phyloP scores from a whole-genome alignment of 2,797 vertebrate genomes.

The Danio kyathit region DNA sequence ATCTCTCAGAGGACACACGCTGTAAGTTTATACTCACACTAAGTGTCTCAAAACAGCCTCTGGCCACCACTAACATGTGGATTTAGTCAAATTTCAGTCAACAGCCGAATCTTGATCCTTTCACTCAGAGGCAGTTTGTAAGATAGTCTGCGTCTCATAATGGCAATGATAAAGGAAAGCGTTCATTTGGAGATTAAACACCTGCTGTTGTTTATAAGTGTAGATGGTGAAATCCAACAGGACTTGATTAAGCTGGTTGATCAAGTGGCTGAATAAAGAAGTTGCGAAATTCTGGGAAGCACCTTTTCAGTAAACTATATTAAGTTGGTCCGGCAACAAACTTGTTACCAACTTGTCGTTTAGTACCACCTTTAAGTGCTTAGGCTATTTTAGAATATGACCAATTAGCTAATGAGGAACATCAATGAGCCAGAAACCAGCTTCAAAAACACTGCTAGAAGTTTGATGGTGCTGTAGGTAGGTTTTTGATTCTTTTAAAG shows the following conservation, averaged over 20 bases:
- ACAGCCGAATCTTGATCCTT: conserved; percentile 43
- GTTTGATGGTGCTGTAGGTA: neutral
- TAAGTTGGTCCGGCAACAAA: neutral
- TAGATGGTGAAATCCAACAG: conserved; percentile 4
- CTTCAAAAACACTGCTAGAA: neutral
- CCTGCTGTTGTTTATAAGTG: conserved; percentile 14
- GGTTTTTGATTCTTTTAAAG: too few species aligned
- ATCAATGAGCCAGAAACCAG: neutral
- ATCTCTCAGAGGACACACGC: conserved; percentile 49
- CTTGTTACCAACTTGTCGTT: neutral
- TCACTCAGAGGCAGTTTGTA: conserved; percentile 29
- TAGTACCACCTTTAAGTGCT: neutral
- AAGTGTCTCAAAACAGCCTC: conserved; percentile 44
- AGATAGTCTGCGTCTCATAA: conserved; percentile 28
- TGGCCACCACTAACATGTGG: conserved; percentile 38
- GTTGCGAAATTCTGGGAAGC: neutral
- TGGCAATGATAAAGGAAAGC: conserved; percentile 19
- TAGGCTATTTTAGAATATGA: neutral
- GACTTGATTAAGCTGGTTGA: neutral
- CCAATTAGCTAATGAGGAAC: neutral
- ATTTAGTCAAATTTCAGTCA: conserved; percentile 38
- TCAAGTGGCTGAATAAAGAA: neutral
- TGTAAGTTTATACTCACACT: conserved; percentile 38
- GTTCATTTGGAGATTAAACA: conserved; percentile 10
- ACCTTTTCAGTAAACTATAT: neutral